These are phyloP conservation scores for Diaperis boleti DNA, from an alignment of 2,888 invertebrate genomes.

Conservation along the genomic window DNA sequence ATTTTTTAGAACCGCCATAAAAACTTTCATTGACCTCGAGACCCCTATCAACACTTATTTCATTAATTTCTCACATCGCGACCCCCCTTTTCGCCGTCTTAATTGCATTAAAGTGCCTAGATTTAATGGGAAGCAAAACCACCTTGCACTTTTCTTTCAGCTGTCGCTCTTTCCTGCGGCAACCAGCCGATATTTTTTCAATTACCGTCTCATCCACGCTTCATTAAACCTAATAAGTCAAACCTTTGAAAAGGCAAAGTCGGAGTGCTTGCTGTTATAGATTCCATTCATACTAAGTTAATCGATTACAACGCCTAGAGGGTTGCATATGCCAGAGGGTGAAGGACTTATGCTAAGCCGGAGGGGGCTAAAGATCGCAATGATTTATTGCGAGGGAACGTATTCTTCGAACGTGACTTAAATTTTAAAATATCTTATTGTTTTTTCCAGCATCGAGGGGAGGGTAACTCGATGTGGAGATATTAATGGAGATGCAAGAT, in stretches of 20 bases:
- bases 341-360: conserved; percentile 53
- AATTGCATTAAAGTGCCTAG: conserved; percentile 18
- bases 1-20: not conserved
- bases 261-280: conserved; percentile 47
- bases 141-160: conserved; percentile 29
- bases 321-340: conserved; percentile 46
- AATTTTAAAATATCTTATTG: conserved; percentile 66
- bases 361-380: conserved; percentile 60
- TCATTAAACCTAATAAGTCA: conserved; percentile 44
- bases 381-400: conserved; percentile 63
- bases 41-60: not conserved
- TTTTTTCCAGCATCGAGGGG: conserved; percentile 56
- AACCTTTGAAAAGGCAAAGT: conserved; percentile 42
- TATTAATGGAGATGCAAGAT: conserved; percentile 54
- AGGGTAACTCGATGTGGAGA: conserved; percentile 58
- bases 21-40: conserved; percentile 3
- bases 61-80: not conserved
- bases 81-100: conserved; percentile 2
- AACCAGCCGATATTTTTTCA: conserved; percentile 40
- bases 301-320: conserved; percentile 51
- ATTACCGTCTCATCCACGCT: conserved; percentile 43
- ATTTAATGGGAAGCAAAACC: conserved; percentile 18
- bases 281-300: conserved; percentile 57
- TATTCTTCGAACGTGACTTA: conserved; percentile 65
- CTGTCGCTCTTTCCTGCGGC: conserved; percentile 20